Percentiles rank a stretch among this genome's conserved stretches.
Conservation (phyloP, 2,797 vertebrate species). For the Rhinella marina region DNA sequence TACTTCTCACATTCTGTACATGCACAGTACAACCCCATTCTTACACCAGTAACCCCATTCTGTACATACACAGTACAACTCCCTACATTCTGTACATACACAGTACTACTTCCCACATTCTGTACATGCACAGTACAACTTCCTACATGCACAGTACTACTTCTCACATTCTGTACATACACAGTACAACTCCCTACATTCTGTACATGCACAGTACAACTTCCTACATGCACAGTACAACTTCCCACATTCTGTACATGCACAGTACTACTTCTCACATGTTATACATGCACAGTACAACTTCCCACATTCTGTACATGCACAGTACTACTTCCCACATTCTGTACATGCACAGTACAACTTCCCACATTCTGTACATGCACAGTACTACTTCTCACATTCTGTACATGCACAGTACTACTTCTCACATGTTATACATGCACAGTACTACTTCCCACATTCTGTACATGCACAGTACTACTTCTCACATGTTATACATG, state of each 20-base stretch:
- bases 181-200: too few species aligned
- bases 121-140: neutral
- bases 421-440: neutral
- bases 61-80: too few species aligned
- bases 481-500: neutral
- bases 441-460: neutral
- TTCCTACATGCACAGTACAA: neutral
- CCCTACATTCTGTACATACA: too few species aligned
- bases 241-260: neutral
- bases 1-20: neutral
- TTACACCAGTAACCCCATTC: too few species aligned
- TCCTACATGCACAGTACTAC: neutral
- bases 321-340: too few species aligned
- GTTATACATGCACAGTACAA: too few species aligned
- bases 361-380: too few species aligned
- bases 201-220: neutral
- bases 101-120: too few species aligned
- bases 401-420: neutral
- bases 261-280: neutral
- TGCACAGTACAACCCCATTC: too few species aligned
- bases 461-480: neutral
- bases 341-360: too few species aligned
- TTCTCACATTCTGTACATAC: neutral
- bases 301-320: too few species aligned
- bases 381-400: too few species aligned